These are phyloP conservation scores for Drosophila equinoxialis DNA, from an alignment of 1,140 invertebrate genomes.

Conservation along the genomic window DNA sequence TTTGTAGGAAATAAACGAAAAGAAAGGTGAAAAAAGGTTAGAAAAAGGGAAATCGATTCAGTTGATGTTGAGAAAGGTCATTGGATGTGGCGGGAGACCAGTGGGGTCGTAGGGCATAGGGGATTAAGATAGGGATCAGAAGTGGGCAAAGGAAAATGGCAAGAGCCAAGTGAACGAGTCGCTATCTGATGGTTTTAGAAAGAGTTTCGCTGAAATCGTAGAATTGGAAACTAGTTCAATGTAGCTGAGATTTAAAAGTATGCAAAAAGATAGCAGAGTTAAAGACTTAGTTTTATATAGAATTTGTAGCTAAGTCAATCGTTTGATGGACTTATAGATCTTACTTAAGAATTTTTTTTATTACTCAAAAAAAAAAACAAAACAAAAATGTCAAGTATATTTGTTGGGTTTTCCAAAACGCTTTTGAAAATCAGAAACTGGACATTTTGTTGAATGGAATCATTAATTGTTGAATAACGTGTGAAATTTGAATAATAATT, in stretches of 20 bases:
- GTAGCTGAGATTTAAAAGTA: background rate
- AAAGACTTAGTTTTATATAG: background rate
- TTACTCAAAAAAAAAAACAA: no score
- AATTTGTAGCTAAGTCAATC: no score
- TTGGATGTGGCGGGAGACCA: background rate
- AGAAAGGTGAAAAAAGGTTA: background rate
- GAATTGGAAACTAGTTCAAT: background rate
- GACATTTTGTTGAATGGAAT: no score
- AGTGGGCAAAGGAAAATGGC: background rate
- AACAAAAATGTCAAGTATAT: no score
- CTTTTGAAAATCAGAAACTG: no score
- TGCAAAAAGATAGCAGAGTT: background rate
- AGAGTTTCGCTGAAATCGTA: background rate
- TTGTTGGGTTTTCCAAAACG: no score
- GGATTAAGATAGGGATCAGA: background rate
- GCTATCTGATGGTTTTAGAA: background rate
- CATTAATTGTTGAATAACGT: no score
- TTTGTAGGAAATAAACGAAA: background rate
- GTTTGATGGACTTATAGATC: no score
- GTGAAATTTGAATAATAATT: no score
- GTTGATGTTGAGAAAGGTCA: constrained; percentile 3
- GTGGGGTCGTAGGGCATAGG: background rate
- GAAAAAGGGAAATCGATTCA: constrained; percentile 6
- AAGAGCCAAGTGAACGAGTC: background rate
- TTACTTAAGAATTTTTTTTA: no score